These are phyloP conservation scores for Sarcophaga peregrina DNA, from an alignment of 1,140 invertebrate species.

Conservation along the genomic window DNA sequence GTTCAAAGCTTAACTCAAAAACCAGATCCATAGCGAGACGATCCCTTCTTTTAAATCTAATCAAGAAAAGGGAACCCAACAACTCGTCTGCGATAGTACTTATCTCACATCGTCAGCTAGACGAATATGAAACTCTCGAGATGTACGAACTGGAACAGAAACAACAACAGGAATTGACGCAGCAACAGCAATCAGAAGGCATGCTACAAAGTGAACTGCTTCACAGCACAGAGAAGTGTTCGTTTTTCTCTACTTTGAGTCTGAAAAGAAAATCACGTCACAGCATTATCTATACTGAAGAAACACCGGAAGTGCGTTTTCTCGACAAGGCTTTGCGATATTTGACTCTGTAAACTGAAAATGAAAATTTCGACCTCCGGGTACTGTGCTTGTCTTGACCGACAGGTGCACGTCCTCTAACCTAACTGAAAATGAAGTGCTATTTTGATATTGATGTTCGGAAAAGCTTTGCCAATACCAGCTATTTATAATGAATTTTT, in stretches of 20 bases:
- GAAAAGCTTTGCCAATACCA: background rate
- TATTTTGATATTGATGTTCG: background rate
- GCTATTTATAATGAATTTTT: too few species aligned
- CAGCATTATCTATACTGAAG: conserved; percentile 47
- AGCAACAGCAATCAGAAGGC: background rate
- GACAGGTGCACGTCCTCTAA: too few species aligned
- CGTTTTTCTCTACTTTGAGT: background rate
- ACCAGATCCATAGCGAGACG: conserved; percentile 47
- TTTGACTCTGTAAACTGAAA: conserved; percentile 53
- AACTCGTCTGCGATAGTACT: conserved; percentile 29
- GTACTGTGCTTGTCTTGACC: too few species aligned
- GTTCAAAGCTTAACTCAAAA: conserved; percentile 46
- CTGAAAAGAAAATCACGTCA: conserved; percentile 42
- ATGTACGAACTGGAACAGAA: conserved; percentile 26
- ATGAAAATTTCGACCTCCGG: too few species aligned
- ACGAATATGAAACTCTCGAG: conserved; percentile 28
- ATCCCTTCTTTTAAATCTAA: conserved; percentile 57
- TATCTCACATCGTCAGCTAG: conserved; percentile 17
- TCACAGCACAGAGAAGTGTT: background rate
- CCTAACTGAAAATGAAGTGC: background rate
- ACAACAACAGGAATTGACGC: conserved; percentile 15
- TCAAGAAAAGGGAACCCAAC: conserved; percentile 53
- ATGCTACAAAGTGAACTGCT: conserved; percentile 44
- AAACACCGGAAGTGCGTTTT: conserved; percentile 53
- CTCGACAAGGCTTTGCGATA: conserved; percentile 60